These are phyloP conservation scores for Phasianus colchicus DNA, from an alignment of 2,113 vertebrate species.

Conservation along the genomic window DNA sequence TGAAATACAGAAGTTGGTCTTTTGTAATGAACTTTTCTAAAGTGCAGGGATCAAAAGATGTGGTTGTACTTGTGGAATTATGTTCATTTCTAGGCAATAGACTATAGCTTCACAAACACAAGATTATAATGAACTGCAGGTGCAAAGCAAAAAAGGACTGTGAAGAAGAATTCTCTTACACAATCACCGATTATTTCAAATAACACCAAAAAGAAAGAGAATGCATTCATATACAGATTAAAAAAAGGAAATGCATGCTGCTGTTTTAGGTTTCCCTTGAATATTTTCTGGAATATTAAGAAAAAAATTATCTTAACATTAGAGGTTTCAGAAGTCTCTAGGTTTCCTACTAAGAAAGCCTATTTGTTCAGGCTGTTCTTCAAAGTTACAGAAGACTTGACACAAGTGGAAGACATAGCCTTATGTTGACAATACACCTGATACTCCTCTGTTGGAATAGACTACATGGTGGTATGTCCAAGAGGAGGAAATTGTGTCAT, in stretches of 20 bases:
- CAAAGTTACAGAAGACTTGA: background rate
- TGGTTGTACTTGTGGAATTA: background rate
- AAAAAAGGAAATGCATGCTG: background rate
- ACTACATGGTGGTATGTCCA: rapidly evolving
- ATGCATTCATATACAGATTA: background rate
- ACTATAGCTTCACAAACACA: background rate
- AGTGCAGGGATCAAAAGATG: background rate
- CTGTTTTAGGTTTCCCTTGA: background rate
- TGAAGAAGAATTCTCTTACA: background rate
- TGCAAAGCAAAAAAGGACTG: background rate
- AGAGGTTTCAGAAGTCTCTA: background rate
- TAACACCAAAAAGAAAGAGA: background rate
- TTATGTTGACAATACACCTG: background rate
- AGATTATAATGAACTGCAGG: background rate
- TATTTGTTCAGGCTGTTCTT: background rate
- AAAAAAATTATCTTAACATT: background rate
- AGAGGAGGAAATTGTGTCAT: background rate
- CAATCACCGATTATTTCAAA: conserved; percentile 3
- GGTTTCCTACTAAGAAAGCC: background rate
- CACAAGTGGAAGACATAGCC: background rate
- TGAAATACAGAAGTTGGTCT: background rate
- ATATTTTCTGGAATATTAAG: background rate
- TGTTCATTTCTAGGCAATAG: conserved; percentile 8
- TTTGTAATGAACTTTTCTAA: background rate
- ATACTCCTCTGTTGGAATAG: background rate